phyloP scores from a whole-genome alignment of 2,113 vertebrate genomes.

The Cichladusa arquata region DNA sequence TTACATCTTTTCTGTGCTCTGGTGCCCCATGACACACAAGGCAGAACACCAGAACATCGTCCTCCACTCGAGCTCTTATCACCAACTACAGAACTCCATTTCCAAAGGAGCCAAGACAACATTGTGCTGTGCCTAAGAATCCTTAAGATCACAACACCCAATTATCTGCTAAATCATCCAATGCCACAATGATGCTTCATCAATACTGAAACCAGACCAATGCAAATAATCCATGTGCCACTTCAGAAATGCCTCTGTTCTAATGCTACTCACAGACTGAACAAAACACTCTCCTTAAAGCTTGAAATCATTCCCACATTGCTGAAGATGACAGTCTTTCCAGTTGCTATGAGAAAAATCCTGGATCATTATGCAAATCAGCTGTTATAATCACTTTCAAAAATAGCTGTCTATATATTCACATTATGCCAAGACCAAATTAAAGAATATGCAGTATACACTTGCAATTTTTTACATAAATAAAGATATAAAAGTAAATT shows the following conservation, averaged over 20 bases:
- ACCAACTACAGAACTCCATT: neutral
- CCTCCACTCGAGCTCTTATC: neutral
- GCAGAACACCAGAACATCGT: neutral
- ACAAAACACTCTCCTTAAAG: neutral
- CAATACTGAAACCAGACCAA: neutral
- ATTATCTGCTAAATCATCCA: neutral
- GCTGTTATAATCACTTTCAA: neutral
- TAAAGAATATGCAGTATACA: neutral
- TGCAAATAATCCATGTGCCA: neutral
- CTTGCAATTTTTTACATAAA: neutral
- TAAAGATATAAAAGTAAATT: neutral
- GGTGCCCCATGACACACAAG: neutral
- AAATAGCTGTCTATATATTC: constrained; percentile 27
- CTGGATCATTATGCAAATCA: constrained; percentile 29
- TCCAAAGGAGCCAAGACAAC: neutral
- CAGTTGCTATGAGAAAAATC: constrained; percentile 37
- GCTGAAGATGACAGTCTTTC: neutral
- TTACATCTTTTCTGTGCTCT: neutral
- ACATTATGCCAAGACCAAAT: neutral
- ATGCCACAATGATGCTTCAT: accelerated
- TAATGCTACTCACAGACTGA: neutral
- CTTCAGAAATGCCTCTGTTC: neutral
- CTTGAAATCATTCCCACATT: constrained; percentile 8
- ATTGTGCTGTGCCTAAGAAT: neutral
- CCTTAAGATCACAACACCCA: neutral